Percentiles rank a stretch among this genome's conserved stretches.
Conservation (phyloP, 2,888 invertebrate genomes). For the Creontiades dilutus region DNA sequence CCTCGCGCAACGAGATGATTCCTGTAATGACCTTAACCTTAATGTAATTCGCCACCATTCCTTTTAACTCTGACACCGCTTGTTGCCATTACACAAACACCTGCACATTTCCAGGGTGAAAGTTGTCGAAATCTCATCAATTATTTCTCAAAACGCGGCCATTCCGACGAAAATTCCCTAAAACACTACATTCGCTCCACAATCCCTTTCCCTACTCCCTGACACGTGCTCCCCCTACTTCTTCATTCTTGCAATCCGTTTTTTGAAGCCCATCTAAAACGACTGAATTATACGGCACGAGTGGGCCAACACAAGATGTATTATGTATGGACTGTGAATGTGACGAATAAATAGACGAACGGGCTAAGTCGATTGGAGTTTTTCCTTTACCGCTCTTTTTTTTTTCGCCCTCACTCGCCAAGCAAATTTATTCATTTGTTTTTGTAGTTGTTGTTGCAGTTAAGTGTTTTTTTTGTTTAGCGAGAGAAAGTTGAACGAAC, state of each 20-base stretch:
- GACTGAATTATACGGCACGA: conserved; percentile 11
- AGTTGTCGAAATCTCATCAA: too few species aligned
- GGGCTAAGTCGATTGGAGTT: neutral
- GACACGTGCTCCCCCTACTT: neutral
- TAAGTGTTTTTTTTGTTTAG: neutral
- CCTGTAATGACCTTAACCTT: too few species aligned
- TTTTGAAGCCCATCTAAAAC: conserved; percentile 20
- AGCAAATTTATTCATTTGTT: conserved; percentile 19
- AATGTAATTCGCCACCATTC: too few species aligned
- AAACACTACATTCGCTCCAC: too few species aligned
- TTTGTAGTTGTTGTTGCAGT: neutral
- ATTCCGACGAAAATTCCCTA: too few species aligned
- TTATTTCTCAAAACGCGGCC: too few species aligned
- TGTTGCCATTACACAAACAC: too few species aligned
- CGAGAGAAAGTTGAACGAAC: neutral
- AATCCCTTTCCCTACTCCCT: too few species aligned
- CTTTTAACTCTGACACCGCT: too few species aligned
- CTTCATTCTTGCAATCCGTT: neutral
- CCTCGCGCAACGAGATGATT: too few species aligned
- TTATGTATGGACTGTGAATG: neutral
- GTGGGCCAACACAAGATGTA: conserved; percentile 18
- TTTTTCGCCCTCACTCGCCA: neutral
- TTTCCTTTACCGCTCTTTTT: neutral
- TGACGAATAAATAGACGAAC: conserved; percentile 12
- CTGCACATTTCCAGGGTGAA: too few species aligned